Evolutionary conservation across 2,888 invertebrate species (phyloP).

Genomic region (Gasteruption jaculator): DNA sequence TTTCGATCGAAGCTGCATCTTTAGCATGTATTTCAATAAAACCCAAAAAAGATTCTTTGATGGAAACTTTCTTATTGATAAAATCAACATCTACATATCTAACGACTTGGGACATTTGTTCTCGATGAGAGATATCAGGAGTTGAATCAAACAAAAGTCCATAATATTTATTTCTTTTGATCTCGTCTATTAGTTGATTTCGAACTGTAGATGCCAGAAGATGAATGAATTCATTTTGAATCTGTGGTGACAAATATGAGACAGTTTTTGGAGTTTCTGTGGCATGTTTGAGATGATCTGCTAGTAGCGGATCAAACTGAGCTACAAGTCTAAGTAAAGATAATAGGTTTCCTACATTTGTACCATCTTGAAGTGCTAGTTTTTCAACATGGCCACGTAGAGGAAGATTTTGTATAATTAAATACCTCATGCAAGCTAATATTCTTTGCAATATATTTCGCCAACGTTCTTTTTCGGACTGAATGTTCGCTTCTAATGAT

Average conservation of each 20-base stretch:
- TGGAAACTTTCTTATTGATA: constrained; percentile 20
- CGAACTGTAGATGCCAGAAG: constrained; percentile 20
- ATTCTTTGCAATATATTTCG: constrained; percentile 13
- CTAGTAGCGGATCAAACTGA: constrained; percentile 18
- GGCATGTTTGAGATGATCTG: constrained; percentile 21
- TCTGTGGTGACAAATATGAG: constrained; percentile 25
- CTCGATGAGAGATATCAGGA: constrained; percentile 24
- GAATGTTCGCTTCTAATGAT: too few relatives aligned
- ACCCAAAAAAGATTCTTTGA: constrained; percentile 27
- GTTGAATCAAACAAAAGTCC: constrained; percentile 26
- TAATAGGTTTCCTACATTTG: constrained; percentile 16
- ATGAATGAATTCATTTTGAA: constrained; percentile 28
- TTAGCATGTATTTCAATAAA: constrained; percentile 26
- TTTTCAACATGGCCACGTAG: constrained; percentile 14
- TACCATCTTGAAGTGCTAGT: constrained; percentile 3
- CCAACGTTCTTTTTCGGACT: constrained; percentile 15
- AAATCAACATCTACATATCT: constrained; percentile 23
- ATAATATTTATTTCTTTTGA: constrained; percentile 25
- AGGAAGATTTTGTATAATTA: constrained; percentile 12
- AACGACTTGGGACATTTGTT: constrained; percentile 25
- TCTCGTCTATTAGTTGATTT: constrained; percentile 22
- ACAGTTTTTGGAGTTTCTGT: constrained; percentile 19
- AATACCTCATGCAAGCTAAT: constrained; percentile 7
- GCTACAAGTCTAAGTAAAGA: constrained; percentile 12
- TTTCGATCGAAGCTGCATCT: constrained; percentile 24